Percentiles rank a stretch among this genome's conserved stretches.
phyloP scores from a whole-genome alignment of 1,140 invertebrate genomes.

The Drosophila oshimai region DNA sequence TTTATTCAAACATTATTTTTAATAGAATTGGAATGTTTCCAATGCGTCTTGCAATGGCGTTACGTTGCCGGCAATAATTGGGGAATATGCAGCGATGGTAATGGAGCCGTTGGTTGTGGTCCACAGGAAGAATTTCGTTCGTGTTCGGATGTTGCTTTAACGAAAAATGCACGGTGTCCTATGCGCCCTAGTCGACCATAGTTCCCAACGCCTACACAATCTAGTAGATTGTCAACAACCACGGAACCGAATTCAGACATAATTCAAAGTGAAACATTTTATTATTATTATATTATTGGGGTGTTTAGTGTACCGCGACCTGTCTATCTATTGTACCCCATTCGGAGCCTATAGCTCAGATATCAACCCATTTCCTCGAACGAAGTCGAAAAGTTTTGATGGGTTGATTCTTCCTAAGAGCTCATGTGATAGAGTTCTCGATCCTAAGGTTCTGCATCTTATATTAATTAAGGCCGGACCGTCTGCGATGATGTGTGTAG shows the following conservation, averaged over 20 bases:
- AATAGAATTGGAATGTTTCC: conserved; percentile 83
- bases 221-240: not conserved
- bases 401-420: too few relatives aligned
- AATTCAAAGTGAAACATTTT: conserved; percentile 23
- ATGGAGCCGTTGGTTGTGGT: conserved; percentile 84
- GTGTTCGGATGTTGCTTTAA: conserved; percentile 91
- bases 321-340: too few relatives aligned
- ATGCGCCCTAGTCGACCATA: conserved; percentile 46
- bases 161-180: conserved; percentile 81
- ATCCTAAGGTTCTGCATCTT: too few relatives aligned
- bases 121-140: conserved; percentile 91
- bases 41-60: conserved; percentile 82
- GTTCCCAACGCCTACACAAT: conserved; percentile 32
- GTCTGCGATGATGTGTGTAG: too few relatives aligned
- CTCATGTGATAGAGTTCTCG: too few relatives aligned
- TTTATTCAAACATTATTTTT: not conserved
- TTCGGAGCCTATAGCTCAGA: too few relatives aligned
- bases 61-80: conserved; percentile 83
- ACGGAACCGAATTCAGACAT: conserved; percentile 7
- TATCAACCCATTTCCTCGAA: too few relatives aligned
- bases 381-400: too few relatives aligned
- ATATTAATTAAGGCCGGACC: too few relatives aligned
- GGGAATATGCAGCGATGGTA: conserved; percentile 84
- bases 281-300: conserved; percentile 28
- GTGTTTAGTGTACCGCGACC: too few relatives aligned